Base-by-base conservation (phyloP, 2,113 vertebrate genomes). In the Dasyurus viverrinus region DNA sequence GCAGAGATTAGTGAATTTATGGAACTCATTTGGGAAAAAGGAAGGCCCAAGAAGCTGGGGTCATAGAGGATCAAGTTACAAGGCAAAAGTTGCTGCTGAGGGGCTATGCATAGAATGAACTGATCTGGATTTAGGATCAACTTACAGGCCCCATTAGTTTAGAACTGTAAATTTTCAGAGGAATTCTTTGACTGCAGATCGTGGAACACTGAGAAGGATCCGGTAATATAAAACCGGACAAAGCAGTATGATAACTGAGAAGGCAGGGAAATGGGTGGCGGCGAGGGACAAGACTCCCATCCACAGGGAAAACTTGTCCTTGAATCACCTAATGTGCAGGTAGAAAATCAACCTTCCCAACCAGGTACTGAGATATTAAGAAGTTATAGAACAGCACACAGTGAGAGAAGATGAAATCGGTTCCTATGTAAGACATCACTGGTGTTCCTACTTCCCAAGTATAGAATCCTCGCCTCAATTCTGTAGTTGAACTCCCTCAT, bases 241-340 rank as follows among this genome's bases (percentile, higher is more conserved):
- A 92, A n/a, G 89, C 50, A n/a, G 6, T 53, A 55, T 42, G 89
- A 93, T 42, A 91, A 53, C 25, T 46, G 27, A 60, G 25, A 89
- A 89, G 54, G 53, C 93, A 53, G 0, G 23, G 68, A 53, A 94
- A 91, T 89, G 54, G 6, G 19, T 22, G 19, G n/a, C 7, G 42
- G n/a, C 19, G 42, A 76, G 68, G n/a, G 36, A 5, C 60, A 96
- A 94, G 94, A 94, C 91, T 95, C 89, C 96, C 52, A 7, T 94
- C 92, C 97, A 95, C 97, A 96, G 96, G 95, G 94, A 97, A 97
- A 94, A 47, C 91, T 47, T 96, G 92, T 95, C 96, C 96, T 95
- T 96, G 97, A 97, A 95, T 95, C 97, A 95, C 97, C 96, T 95
- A 93, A 96, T 95, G 92, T 92, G 94, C 89, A 91, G 94, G 94